A percentile compares a stretch with the other conserved stretches of the same genome.
Conservation (phyloP, 2,888 invertebrate genomes). For the Cantharis rufa region DNA sequence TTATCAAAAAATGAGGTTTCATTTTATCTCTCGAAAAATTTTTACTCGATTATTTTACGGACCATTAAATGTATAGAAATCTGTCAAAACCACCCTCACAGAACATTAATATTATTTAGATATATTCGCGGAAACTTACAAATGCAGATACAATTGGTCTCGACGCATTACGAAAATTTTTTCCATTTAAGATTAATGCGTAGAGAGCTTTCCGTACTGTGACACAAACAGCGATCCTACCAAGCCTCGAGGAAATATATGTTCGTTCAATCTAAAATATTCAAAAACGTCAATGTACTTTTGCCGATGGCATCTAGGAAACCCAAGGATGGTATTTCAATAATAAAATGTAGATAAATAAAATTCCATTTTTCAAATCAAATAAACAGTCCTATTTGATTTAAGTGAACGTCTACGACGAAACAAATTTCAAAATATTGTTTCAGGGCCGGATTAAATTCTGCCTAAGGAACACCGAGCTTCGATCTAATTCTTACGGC, state of each 20-base stretch:
- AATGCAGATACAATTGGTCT: constrained; percentile 6
- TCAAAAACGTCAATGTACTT: not conserved
- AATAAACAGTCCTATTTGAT: too few species aligned
- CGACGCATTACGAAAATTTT: constrained; percentile 3
- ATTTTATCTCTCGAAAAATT: constrained; percentile 19
- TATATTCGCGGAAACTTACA: not conserved
- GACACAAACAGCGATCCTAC: not conserved
- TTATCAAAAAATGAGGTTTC: constrained; percentile 3
- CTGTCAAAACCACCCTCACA: constrained; percentile 14
- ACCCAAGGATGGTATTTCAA: too few species aligned
- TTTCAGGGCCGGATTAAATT: too few species aligned
- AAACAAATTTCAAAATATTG: too few species aligned
- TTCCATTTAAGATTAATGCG: not conserved
- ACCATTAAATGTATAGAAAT: constrained; percentile 19
- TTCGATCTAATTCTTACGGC: too few species aligned
- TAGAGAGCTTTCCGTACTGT: not conserved
- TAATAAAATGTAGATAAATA: too few species aligned
- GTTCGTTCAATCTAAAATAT: not conserved
- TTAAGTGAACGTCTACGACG: too few species aligned
- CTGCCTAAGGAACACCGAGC: too few species aligned
- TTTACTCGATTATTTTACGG: constrained; percentile 17
- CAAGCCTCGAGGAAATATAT: not conserved
- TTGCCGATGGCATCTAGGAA: not conserved
- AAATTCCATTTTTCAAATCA: too few species aligned
- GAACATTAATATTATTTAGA: constrained; percentile 1